phyloP scores from a whole-genome alignment of 2,888 invertebrate genomes.

The Cacoxenus indagator region DNA sequence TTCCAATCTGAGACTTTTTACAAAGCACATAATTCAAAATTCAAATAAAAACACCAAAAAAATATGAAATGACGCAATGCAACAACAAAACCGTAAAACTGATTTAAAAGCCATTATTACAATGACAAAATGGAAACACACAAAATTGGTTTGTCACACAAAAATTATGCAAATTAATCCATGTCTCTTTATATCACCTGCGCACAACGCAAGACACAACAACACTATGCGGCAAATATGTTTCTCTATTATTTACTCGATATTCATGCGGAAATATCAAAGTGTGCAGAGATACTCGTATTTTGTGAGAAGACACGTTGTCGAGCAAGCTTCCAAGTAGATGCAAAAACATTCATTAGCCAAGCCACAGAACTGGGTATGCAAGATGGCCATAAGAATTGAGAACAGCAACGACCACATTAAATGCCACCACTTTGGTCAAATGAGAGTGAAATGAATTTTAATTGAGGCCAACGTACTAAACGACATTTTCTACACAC shows the following conservation, averaged over 20 bases:
- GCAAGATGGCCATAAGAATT: not conserved
- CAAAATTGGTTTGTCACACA: conserved; percentile 6
- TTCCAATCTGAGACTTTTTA: not conserved
- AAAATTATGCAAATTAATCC: conserved; percentile 23
- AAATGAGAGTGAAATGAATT: conserved; percentile 50
- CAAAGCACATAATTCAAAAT: conserved; percentile 28
- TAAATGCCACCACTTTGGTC: conserved; percentile 10
- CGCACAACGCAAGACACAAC: not conserved
- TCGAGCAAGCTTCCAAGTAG: not conserved
- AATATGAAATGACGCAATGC: conserved; percentile 22
- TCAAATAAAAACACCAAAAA: conserved; percentile 8
- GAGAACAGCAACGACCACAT: conserved; percentile 24
- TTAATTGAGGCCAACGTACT: conserved; percentile 46
- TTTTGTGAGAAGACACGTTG: not conserved
- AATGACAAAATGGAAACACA: not conserved
- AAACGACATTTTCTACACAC: conserved; percentile 28
- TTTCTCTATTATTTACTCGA: not conserved
- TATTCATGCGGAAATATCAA: conserved; percentile 11
- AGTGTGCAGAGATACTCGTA: not conserved
- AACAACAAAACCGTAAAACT: conserved; percentile 11
- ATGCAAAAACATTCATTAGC: not conserved
- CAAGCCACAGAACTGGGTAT: not conserved
- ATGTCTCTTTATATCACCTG: not conserved
- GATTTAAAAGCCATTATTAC: conserved; percentile 21
- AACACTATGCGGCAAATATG: too few relatives aligned